Evolutionary conservation across 2,888 invertebrate species (phyloP), one percentile per base, ranked within the genome.

Genomic region (Eucriotettix oculatus): DNA sequence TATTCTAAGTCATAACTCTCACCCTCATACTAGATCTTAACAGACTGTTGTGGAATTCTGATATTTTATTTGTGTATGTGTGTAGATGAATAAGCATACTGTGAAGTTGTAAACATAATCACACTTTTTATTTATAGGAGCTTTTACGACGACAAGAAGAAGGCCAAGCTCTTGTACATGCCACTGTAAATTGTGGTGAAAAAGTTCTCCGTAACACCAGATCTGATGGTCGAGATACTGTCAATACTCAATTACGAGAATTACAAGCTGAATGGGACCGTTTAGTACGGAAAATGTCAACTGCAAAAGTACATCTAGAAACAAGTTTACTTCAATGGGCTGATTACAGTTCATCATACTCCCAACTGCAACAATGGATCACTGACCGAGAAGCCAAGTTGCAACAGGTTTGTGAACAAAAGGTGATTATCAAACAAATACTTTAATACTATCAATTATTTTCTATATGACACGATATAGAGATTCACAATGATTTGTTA

Each of bases 241-340:
- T 96, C 58, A 90, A 90, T 67, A 82, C 82, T 40, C 89, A 93
- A 73, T 78, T 95, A 65, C 92, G 90, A 71, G 91, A 92, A 69
- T 78, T 96, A 42, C 92, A 94, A 75, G 86, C 81, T 61, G 93
- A 95, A 68, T 95, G 95, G 94, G 92, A 94, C 69, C 80, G 91
- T 63, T 76, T 93, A 12, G 87, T 92, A 0, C 90, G 90, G 74
- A 93, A 92, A 73, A 87, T 94, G 80, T 88, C 90, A 0, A 91
- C 89, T 0, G 88, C 90, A 1, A 94, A 94, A 74, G 92, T 92
- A 14, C 87, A 90, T 68, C 74, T 96, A 48, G 95, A 96, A 73
- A 92, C 92, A 0, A 87, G 87, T 66, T 76, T 94, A 14, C 77
- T 95, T 52, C 94, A 96, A 80, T 96, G 95, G 95, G 92, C 93